Base-by-base conservation (phyloP, 2,888 invertebrate species). In the Coelopa pilipes region DNA sequence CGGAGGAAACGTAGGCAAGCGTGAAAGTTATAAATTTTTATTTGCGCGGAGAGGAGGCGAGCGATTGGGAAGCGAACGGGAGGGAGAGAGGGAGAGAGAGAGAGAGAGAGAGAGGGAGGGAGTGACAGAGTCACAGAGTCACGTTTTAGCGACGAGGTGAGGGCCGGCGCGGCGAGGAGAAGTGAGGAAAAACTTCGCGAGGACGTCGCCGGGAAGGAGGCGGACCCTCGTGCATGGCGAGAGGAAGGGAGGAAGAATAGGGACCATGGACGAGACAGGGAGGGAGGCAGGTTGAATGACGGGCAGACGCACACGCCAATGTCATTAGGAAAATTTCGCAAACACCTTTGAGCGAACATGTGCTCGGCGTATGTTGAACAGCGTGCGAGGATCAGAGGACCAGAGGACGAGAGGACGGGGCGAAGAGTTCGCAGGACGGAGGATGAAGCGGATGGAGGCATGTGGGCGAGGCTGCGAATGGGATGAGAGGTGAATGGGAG, bases 321-420 rank as follows among this genome's bases (percentile, higher is more conserved):
- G 12, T 59, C n/a, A 9, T 53, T 57, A 81, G 80, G 79, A 81
- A 79, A 80, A 76, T 80, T 65, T 50, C 47, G 45, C 13, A 34
- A 34, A 24, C 45, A 62, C 65, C 45, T 66, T 73, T 78, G 70
- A 78, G 79, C 69, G 79, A 83, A 82, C 82, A 82, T 77, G 80
- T 82, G 82, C 82, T 81, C 74, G 77, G 77, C 79, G 82, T 78
- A 80, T 83, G 82, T 82, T 82, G 79, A 80, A 45, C 45, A 62
- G 2, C 0, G 17, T 21, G 12, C 34, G 34, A 34, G 34, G 34
- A 34, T 2, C 21, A 17, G 55, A 9, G 55, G 7, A 17, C 9
- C 3, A 53, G n/a, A 55, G 19, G 19, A 55, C 3, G 19, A 34
- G 34, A 34, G 34, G 34, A 34, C 2, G 34, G 7, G 34, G 34